Percentiles rank a stretch among this genome's conserved stretches.
These are phyloP conservation scores for Euplexia lucipara DNA, from an alignment of 2,888 invertebrate genomes.

Conservation along the genomic window DNA sequence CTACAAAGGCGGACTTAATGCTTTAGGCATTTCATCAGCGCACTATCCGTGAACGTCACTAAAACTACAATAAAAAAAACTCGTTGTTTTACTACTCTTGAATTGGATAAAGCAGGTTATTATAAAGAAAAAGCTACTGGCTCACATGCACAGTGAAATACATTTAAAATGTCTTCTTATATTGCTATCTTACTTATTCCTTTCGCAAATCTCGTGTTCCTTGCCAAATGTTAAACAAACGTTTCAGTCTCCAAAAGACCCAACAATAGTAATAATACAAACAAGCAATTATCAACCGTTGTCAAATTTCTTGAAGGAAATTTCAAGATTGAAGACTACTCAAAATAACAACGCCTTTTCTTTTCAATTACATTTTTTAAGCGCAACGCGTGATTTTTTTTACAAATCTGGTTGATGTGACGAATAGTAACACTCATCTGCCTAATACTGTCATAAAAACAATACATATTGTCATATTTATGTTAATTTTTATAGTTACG, in stretches of 20 bases:
- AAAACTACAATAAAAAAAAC: not conserved
- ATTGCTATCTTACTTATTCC: not conserved
- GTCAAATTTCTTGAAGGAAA: slow-evolving; percentile 28
- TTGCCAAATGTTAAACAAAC: slow-evolving; percentile 24
- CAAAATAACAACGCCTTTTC: slow-evolving; percentile 42
- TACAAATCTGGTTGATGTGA: slow-evolving; percentile 44
- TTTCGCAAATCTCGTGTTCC: slow-evolving; percentile 1
- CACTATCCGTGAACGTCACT: slow-evolving; percentile 13
- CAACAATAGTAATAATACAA: slow-evolving; percentile 29
- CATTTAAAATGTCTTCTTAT: not conserved
- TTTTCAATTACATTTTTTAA: slow-evolving; percentile 35
- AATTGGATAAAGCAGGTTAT: not conserved
- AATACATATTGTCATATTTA: slow-evolving; percentile 16
- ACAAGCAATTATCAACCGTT: slow-evolving; percentile 20
- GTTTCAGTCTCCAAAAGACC: slow-evolving; percentile 14
- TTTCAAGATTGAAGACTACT: slow-evolving; percentile 27
- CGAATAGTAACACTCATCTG: slow-evolving; percentile 32
- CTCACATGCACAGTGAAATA: not conserved
- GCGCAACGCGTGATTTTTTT: slow-evolving; percentile 37
- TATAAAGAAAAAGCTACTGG: not conserved
- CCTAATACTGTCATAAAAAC: slow-evolving; percentile 11
- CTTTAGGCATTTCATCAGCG: slow-evolving; percentile 21
- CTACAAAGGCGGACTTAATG: too few relatives aligned
- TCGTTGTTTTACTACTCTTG: not conserved
- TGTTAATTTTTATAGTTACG: slow-evolving; percentile 29